Percentiles rank a stretch among this genome's conserved stretches.
These are phyloP conservation scores for Wiebesia pumilae DNA, from an alignment of 1,140 invertebrate species.

Conservation along the genomic window DNA sequence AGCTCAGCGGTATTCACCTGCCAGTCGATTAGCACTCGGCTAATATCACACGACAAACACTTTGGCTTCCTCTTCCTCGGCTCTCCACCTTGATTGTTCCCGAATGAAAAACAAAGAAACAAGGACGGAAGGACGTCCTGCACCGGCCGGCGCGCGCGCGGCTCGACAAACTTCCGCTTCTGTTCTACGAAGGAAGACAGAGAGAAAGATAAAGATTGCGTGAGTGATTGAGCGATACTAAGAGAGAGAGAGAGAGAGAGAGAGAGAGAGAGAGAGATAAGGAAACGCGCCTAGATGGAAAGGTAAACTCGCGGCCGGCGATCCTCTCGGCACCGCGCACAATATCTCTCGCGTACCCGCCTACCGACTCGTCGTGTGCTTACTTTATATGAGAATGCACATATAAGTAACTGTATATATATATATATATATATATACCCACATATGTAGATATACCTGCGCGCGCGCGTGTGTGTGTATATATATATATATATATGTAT, in stretches of 20 bases:
- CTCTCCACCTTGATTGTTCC: neutral
- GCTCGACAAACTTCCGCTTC: conserved; percentile 37
- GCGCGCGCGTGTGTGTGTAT: neutral
- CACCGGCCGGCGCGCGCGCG: conserved; percentile 34
- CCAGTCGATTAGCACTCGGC: neutral
- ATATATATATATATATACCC: too few species aligned
- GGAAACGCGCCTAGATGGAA: neutral
- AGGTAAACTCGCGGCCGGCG: conserved; percentile 18
- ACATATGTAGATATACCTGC: neutral
- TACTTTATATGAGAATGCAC: neutral
- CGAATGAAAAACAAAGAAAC: conserved; percentile 11
- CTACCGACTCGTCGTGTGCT: neutral
- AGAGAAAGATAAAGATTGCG: conserved; percentile 14
- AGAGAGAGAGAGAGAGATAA: neutral
- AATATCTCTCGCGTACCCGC: neutral
- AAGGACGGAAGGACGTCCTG: conserved; percentile 17
- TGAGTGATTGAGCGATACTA: neutral
- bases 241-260: neutral
- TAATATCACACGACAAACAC: conserved; percentile 41
- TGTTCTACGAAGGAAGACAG: neutral
- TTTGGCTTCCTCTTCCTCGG: conserved; percentile 16
- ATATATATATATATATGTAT: conserved; percentile 8
- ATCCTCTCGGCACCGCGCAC: conserved; percentile 11
- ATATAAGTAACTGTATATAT: neutral
- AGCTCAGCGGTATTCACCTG: conserved; percentile 1